phyloP scores from a whole-genome alignment of 2,888 invertebrate species.

The Sminthurinus aureus region DNA sequence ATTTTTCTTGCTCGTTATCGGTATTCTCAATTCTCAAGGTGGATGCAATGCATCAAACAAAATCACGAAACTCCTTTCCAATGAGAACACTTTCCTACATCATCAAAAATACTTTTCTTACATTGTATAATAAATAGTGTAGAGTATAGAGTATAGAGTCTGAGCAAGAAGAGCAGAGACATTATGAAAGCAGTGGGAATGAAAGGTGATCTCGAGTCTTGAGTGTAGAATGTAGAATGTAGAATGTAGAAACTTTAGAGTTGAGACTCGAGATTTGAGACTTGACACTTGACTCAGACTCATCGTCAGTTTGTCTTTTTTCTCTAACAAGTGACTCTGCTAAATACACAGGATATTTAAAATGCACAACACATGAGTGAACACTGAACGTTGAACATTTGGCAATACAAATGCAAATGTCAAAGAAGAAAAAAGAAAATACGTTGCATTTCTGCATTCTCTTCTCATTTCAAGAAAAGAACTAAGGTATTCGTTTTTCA shows the following conservation, averaged over 20 bases:
- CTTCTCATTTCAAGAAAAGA: neutral
- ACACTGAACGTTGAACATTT: conserved; percentile 11
- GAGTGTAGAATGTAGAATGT: neutral
- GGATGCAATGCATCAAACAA: too few relatives aligned
- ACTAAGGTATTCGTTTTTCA: neutral
- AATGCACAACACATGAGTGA: conserved; percentile 33
- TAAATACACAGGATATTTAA: conserved; percentile 28
- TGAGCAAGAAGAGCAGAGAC: neutral
- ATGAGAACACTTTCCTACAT: too few relatives aligned
- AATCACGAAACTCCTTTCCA: too few relatives aligned
- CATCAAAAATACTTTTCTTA: too few relatives aligned
- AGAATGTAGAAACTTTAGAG: neutral
- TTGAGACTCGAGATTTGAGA: neutral
- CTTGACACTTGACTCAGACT: conserved; percentile 18
- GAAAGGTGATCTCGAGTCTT: neutral
- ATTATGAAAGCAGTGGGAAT: neutral
- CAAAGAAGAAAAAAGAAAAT: neutral
- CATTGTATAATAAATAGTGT: too few relatives aligned
- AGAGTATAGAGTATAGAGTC: too few relatives aligned
- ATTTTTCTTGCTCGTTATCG: too few relatives aligned
- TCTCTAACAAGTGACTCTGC: neutral
- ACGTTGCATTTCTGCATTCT: neutral
- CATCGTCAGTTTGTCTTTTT: conserved; percentile 11
- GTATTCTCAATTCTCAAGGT: too few relatives aligned
- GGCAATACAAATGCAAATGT: conserved; percentile 18